A percentile compares a stretch with the other conserved stretches of the same genome.
phyloP scores from a whole-genome alignment of 1,140 invertebrate genomes.

The Brachionus angularis region DNA sequence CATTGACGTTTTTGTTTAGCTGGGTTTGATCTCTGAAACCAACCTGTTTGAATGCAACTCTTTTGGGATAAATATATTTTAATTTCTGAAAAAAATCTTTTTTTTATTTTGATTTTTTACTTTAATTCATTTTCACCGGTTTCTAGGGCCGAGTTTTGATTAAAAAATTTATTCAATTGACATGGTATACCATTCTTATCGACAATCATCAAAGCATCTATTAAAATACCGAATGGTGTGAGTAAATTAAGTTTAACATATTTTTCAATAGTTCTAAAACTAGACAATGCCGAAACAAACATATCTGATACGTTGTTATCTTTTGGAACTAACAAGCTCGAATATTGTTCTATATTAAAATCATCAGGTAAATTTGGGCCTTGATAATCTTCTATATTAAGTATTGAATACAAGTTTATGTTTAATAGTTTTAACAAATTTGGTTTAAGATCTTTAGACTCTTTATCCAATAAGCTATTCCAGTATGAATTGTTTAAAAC shows the following conservation, averaged over 20 bases:
- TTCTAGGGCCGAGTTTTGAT: background rate
- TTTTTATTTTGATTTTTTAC: background rate
- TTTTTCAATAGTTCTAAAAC: constrained; percentile 35
- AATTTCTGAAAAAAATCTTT: too few relatives aligned
- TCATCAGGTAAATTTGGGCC: constrained; percentile 16
- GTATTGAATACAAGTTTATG: constrained; percentile 25
- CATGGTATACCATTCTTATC: constrained; percentile 28
- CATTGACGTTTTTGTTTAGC: constrained; percentile 16
- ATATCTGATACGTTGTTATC: background rate
- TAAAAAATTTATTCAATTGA: constrained; percentile 23
- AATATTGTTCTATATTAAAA: background rate
- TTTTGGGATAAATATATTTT: too few relatives aligned
- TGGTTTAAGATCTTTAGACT: background rate
- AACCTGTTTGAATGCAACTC: constrained; percentile 9
- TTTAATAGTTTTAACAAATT: constrained; percentile 30
- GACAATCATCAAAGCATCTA: constrained; percentile 37
- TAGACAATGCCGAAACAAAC: constrained; percentile 18
- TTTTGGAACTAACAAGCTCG: background rate
- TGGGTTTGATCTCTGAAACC: background rate
- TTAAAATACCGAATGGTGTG: constrained; percentile 30
- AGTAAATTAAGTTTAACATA: constrained; percentile 29
- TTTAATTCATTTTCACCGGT: constrained; percentile 25
- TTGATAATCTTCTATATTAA: constrained; percentile 3
- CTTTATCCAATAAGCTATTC: background rate
- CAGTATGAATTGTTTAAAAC: constrained; percentile 2